Conservation (phyloP, 2,113 vertebrate species). For the Procavia capensis region DNA sequence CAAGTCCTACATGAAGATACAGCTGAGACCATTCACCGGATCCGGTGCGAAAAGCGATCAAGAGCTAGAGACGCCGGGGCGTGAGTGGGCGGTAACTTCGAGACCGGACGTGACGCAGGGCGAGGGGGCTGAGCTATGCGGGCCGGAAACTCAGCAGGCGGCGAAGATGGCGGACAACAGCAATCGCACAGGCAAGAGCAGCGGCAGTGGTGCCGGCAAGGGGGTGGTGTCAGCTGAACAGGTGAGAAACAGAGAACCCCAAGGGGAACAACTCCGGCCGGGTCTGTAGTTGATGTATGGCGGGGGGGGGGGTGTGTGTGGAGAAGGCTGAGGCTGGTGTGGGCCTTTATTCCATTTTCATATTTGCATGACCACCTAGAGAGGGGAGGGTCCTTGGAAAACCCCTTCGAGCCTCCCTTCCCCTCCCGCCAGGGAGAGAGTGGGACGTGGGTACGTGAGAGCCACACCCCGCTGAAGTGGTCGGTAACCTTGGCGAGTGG, state of each 20-base stretch:
- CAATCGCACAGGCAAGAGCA: constrained; percentile 67
- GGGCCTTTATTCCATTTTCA: background rate
- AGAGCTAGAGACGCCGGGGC: background rate
- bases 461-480: background rate
- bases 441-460: background rate
- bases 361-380: background rate
- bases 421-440: too few species aligned
- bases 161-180: constrained; percentile 79
- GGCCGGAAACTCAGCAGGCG: constrained; percentile 50
- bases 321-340: background rate
- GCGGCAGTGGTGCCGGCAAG: constrained; percentile 69
- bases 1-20: constrained; percentile 68
- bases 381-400: constrained; percentile 4
- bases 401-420: background rate
- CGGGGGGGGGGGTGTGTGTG: too few species aligned
- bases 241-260: constrained; percentile 44
- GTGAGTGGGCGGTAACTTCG: constrained; percentile 25
- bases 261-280: background rate
- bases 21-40: background rate
- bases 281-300: background rate
- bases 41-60: accelerated
- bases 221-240: constrained; percentile 78
- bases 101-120: constrained; percentile 67
- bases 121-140: background rate
- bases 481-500: background rate